Percentiles rank a stretch among this genome's conserved stretches.
Conservation (phyloP, 2,888 invertebrate species). For the Ichneumoninae sp. region DNA sequence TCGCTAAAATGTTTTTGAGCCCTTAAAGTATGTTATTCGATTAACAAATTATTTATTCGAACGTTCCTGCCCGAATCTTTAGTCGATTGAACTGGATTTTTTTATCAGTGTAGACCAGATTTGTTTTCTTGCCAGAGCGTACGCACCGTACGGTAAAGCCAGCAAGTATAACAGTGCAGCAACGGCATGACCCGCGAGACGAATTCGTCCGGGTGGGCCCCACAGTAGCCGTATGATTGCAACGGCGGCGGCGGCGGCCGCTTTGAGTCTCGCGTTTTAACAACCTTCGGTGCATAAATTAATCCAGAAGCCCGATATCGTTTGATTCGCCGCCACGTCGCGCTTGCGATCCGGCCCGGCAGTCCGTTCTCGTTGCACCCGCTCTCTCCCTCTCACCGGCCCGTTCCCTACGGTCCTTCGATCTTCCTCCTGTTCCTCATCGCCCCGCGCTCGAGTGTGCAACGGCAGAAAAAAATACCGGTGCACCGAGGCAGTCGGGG, state of each 20-base stretch:
- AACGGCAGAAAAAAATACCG: slow-evolving; percentile 13
- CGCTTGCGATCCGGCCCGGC: slow-evolving; percentile 38
- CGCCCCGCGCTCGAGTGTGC: slow-evolving; percentile 1
- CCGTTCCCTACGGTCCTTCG: slow-evolving; percentile 54
- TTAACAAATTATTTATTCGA: no score
- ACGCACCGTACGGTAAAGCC: slow-evolving; percentile 3
- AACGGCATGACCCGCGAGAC: slow-evolving; percentile 72
- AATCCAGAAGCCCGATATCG: slow-evolving; percentile 84
- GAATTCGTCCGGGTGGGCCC: slow-evolving; percentile 79
- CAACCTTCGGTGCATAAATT: slow-evolving; percentile 83
- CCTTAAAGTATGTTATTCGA: no score
- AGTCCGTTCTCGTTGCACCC: slow-evolving; percentile 65
- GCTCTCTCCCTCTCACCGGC: slow-evolving; percentile 56
- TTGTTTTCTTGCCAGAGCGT: not conserved
- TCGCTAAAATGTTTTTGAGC: no score
- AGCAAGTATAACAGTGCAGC: slow-evolving; percentile 62
- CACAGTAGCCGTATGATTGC: slow-evolving; percentile 80
- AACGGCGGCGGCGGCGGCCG: slow-evolving; percentile 77
- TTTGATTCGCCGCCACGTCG: slow-evolving; percentile 82
- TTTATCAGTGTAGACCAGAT: not conserved
- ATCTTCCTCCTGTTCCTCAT: slow-evolving; percentile 32
- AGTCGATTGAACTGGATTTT: no score
- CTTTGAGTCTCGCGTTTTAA: slow-evolving; percentile 84
- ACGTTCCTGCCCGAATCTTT: no score
- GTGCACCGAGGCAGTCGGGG: slow-evolving; percentile 2